Evolutionary conservation across 1,140 invertebrate species (phyloP).

Genomic region (Linepithema humile): DNA sequence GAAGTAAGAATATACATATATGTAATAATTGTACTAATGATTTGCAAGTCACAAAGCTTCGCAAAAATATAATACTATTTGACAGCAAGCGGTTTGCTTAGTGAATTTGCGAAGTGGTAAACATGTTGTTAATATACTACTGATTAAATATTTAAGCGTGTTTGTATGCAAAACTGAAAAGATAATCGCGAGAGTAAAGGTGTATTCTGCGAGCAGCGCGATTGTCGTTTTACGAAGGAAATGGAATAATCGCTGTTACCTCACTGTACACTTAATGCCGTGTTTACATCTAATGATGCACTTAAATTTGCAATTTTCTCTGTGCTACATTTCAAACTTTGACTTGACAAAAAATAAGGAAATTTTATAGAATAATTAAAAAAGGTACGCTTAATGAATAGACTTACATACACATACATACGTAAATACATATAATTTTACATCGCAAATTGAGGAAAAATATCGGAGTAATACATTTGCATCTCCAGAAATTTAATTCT

Average conservation of each 20-base stretch:
- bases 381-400: no score
- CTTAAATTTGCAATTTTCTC: not conserved
- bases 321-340: not conserved
- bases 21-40: no score
- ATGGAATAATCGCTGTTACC: constrained; percentile 23
- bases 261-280: not conserved
- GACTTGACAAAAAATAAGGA: not conserved
- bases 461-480: not conserved
- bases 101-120: no score
- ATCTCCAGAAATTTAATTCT: not conserved
- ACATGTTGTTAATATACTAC: no score
- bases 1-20: no score
- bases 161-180: not conserved
- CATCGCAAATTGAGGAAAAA: not conserved
- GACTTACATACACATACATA: not conserved
- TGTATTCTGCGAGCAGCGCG: not conserved
- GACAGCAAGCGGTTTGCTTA: no score
- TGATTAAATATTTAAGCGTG: no score
- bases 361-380: not conserved
- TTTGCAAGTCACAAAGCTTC: no score
- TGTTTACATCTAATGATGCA: constrained; percentile 13
- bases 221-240: not conserved
- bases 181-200: not conserved
- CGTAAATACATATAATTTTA: not conserved
- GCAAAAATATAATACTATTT: no score